These are phyloP conservation scores for Limnephilus marmoratus DNA, from an alignment of 2,888 invertebrate genomes.

Conservation along the genomic window DNA sequence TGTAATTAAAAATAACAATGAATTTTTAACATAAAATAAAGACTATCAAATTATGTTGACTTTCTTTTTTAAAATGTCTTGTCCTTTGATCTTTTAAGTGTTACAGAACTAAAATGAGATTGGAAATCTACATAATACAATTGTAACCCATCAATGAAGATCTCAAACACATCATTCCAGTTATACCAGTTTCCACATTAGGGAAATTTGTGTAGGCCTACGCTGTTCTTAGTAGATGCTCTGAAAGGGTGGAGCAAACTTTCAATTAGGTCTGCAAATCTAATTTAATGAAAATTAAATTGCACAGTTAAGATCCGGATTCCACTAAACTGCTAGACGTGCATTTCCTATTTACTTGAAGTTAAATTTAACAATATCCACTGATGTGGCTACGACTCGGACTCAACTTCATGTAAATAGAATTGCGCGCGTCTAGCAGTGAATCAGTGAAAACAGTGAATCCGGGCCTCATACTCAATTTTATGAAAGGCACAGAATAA, in stretches of 20 bases:
- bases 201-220: not conserved
- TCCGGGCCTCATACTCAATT: no score
- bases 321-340: no score
- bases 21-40: not conserved
- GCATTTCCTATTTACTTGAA: no score
- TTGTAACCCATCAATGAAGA: not conserved
- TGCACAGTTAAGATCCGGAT: not conserved
- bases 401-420: no score
- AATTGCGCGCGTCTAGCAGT: no score
- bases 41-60: not conserved
- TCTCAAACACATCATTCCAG: not conserved
- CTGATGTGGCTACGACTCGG: no score
- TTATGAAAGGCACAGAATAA: no score
- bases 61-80: not conserved
- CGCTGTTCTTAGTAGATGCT: not conserved
- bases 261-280: not conserved
- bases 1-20: not conserved
- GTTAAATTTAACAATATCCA: no score
- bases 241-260: not conserved
- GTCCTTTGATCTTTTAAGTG: not conserved
- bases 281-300: not conserved
- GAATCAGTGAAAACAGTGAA: no score
- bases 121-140: not conserved
- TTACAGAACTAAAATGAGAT: not conserved
- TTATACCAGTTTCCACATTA: no score